Base-by-base conservation (phyloP, 2,797 vertebrate species). In the Sebastes taczanowskii region DNA sequence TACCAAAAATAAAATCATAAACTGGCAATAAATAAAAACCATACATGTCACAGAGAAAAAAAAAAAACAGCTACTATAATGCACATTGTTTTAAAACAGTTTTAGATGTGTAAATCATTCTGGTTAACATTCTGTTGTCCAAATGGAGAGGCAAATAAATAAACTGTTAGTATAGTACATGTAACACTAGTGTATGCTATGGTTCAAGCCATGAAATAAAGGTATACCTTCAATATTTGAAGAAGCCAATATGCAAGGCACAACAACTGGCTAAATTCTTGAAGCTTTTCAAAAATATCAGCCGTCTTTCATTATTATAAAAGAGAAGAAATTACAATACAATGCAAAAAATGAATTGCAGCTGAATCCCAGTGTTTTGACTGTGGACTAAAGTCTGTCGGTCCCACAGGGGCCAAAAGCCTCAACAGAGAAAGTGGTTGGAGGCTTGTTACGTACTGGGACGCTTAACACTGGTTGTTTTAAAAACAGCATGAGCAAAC, bases 201-300 rank as follows among this genome's bases (percentile, higher is more conserved):
- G 49, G 82, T 88, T 78, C 65, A 86, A 81, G 82, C 61, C 55
- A 80, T 83, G 52, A 77, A 74, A 82, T 82, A 63, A 87, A 87
- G 67, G 68, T 79, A 80, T 42, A 85, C 68, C 73, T 84, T 89
- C 79, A 84, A 59, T 77, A 78, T 81, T 52, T 86, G 72, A 86
- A 88, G 70, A 92, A 72, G 73, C 42, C 62, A 84, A 86, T 86
- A 86, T 84, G 76, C 89, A 94, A 95, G 93, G 93, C 93, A 95
- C 93, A 86, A 87, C 53, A 67, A 79, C 80, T 84, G 80, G 83
- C 81, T 64, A 29, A 52, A 82, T 73, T 86, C 70, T 84, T 38
- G 52, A 89, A 84, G 65, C 38, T 49, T 30, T 81, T 72, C 34
- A 74, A 78, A 86, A 86, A 80, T 60, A 78, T 69, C 62, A 49